Conservation (phyloP, 2,113 vertebrate genomes). For the Chaetorhynchus papuensis region DNA sequence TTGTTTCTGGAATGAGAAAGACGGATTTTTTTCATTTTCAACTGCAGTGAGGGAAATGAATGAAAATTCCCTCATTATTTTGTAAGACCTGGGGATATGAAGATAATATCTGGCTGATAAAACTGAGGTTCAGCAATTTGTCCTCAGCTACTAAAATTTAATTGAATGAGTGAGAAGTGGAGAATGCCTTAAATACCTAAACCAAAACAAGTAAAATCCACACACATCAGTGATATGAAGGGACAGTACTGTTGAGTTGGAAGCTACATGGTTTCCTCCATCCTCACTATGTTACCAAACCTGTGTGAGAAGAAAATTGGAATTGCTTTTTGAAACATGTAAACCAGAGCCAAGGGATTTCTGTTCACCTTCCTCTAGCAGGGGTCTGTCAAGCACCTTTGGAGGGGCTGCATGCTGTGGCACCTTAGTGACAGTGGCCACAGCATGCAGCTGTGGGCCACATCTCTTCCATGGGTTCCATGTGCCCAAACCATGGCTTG, state of each 20-base stretch:
- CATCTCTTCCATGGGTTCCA: fast-evolving
- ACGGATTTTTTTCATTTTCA: neutral
- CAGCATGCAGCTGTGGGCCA: fast-evolving
- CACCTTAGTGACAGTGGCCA: neutral
- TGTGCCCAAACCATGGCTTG: neutral
- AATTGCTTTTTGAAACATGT: neutral
- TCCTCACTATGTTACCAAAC: neutral
- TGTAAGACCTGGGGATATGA: neutral
- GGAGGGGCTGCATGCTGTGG: neutral
- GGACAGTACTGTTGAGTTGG: neutral
- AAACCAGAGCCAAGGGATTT: neutral
- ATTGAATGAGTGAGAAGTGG: neutral
- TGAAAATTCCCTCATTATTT: neutral
- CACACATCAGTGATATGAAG: fast-evolving
- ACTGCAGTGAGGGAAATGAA: neutral
- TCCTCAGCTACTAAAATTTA: neutral
- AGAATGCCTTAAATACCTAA: neutral
- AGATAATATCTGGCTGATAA: conserved; percentile 9
- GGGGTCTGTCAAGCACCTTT: neutral
- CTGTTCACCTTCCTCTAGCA: neutral
- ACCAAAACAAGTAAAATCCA: neutral
- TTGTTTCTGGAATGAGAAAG: neutral
- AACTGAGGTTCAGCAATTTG: conserved; percentile 14
- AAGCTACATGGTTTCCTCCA: neutral
- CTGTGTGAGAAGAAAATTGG: neutral